Conservation (phyloP, 2,113 vertebrate genomes). For the Synodontis membranacea region DNA sequence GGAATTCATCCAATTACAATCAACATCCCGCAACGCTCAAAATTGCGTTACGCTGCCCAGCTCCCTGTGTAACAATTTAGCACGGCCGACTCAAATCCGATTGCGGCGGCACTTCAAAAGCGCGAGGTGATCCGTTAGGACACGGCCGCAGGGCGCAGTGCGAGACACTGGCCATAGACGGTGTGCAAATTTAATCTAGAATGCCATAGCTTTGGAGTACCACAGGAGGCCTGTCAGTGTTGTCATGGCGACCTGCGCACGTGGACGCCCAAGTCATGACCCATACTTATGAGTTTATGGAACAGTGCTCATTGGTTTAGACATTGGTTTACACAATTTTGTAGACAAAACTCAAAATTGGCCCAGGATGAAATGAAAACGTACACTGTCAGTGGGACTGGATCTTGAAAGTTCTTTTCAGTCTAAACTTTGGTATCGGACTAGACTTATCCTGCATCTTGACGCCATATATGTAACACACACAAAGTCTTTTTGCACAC, state of each 20-base stretch:
- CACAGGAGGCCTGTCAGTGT: slow-evolving; percentile 72
- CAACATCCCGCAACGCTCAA: slow-evolving; percentile 70
- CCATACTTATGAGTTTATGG: slow-evolving; percentile 57
- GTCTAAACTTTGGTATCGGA: neutral
- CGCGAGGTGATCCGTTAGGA: slow-evolving; percentile 77
- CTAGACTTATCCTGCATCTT: neutral
- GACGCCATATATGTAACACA: neutral
- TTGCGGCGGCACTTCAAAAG: slow-evolving; percentile 75
- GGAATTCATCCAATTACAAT: slow-evolving; percentile 83
- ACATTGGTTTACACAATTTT: slow-evolving; percentile 17
- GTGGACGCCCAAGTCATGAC: slow-evolving; percentile 67
- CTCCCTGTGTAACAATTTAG: slow-evolving; percentile 76
- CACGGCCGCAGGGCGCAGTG: slow-evolving; percentile 67
- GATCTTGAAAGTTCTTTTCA: neutral
- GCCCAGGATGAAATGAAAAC: neutral
- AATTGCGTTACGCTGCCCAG: slow-evolving; percentile 72
- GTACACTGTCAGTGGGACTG: neutral
- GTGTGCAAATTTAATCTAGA: slow-evolving; percentile 74
- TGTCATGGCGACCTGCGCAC: slow-evolving; percentile 68
- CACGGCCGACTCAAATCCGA: slow-evolving; percentile 72
- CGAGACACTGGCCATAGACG: slow-evolving; percentile 57
- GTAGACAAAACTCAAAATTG: neutral
- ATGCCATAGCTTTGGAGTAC: slow-evolving; percentile 74
- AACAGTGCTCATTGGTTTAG: slow-evolving; percentile 44
- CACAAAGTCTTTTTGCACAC: neutral